Percentiles rank a stretch among this genome's conserved stretches.
phyloP scores from a whole-genome alignment of 2,888 invertebrate species.

The Cataglyphis rosenhaueri region DNA sequence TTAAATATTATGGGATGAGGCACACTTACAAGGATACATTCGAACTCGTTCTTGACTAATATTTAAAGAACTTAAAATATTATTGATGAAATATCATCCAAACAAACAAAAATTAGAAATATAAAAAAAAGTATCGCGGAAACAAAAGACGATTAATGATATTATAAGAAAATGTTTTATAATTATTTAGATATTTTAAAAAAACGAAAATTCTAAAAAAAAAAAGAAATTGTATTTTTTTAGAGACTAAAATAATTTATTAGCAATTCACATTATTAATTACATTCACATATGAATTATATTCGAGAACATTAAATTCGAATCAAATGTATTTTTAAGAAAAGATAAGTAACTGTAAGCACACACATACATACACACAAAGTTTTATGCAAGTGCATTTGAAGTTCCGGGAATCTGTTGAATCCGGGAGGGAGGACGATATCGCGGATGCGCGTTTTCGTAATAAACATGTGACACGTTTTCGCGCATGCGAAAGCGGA shows the following conservation, averaged over 20 bases:
- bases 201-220: background rate
- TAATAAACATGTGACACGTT: conserved; percentile 44
- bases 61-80: background rate
- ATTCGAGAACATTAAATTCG: background rate
- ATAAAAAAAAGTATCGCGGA: background rate
- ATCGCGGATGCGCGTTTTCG: conserved; percentile 1
- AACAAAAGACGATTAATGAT: background rate
- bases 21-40: conserved; percentile 9
- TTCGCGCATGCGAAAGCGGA: conserved; percentile 50
- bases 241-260: background rate
- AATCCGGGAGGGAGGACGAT: background rate
- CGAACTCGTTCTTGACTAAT: background rate
- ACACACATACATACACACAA: no score
- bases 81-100: background rate
- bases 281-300: background rate
- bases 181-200: background rate
- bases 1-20: background rate
- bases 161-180: background rate
- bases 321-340: background rate
- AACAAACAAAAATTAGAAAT: background rate
- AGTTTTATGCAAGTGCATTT: background rate
- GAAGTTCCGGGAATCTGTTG: background rate
- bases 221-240: background rate
- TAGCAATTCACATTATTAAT: no score
- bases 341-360: background rate